Evolutionary conservation across 2,113 vertebrate genomes (phyloP), one percentile per base, ranked within the genome.

Genomic region (Pungitius pungitius): DNA sequence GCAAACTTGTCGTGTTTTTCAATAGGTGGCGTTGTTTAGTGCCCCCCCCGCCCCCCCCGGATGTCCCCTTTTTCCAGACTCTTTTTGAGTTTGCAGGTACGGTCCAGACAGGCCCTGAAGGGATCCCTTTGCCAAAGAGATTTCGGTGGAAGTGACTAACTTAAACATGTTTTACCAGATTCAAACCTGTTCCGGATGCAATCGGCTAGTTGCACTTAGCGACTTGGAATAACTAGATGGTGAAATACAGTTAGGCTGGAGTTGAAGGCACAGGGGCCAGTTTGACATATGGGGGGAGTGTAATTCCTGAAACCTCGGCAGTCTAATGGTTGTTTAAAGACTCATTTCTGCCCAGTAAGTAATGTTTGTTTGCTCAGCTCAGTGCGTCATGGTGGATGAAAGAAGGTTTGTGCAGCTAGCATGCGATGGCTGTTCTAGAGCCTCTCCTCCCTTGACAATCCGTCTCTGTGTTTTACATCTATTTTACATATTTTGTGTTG

Each of bases 311-410:
- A 37, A 51, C 39, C 14, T 62, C 65, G 40, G 15, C 43, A 14
- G 35, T 47, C n/a, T 54, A n/a, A 11, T 40, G 22, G n/a, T 24
- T 49, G 39, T 11, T 11, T 45, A 30, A 45, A 60, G 64, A 80
- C 37, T 13, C 18, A 14, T 2, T 58, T 35, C 56, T 64, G 52
- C 57, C 2, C 17, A 20, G 43, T 49, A 3, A 59, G n/a, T 18
- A n/a, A 42, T 81, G 60, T 54, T 63, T 78, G 40, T 57, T 52
- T 47, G 22, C 20, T 75, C 39, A 61, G 37, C 39, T 45, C 55
- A 2, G 10, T 26, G 39, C 42, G 14, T 62, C 24, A 59, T 45
- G 24, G 9, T 65, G 57, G 55, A 73, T 57, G 55, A 65, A 75
- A 30, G 51, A n/a, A 18, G 40, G 43, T 66, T 59, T 78, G 54